Evolutionary conservation across 2,888 invertebrate species (phyloP).

Genomic region (Trachelus iudaicus): DNA sequence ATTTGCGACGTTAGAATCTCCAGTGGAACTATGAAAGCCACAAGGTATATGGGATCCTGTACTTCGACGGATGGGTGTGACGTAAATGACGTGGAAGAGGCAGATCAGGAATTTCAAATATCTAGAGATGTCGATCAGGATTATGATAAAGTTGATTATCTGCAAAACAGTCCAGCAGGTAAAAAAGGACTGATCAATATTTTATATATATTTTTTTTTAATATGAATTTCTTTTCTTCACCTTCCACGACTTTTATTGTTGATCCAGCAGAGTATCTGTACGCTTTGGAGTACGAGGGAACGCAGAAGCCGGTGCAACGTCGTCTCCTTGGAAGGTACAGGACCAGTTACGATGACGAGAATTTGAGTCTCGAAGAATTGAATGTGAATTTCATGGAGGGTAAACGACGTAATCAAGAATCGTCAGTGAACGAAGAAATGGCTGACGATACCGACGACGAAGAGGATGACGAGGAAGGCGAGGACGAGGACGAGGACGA

Average conservation of each 20-base stretch:
- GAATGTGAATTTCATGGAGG: neutral
- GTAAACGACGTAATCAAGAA: constrained; percentile 8
- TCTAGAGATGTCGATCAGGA: neutral
- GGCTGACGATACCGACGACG: constrained; percentile 17
- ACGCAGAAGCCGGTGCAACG: neutral
- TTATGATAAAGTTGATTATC: neutral
- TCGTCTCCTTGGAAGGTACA: neutral
- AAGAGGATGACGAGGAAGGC: constrained; percentile 17
- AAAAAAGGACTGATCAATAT: neutral
- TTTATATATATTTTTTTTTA: neutral
- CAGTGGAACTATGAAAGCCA: constrained; percentile 30
- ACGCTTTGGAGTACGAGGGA: neutral
- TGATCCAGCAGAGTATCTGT: neutral
- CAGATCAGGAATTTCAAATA: neutral
- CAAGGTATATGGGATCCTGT: constrained; percentile 36
- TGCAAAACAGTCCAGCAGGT: neutral
- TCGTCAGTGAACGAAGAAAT: constrained; percentile 6
- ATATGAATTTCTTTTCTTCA: neutral
- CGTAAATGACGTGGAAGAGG: constrained; percentile 9
- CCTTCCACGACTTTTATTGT: too few relatives aligned
- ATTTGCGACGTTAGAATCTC: constrained; percentile 40
- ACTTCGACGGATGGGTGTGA: constrained; percentile 20
- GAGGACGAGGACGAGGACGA: constrained; percentile 20
- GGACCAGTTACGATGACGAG: neutral
- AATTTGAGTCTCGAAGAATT: neutral